Percentiles rank a stretch among this genome's conserved stretches.
These are phyloP conservation scores for Meloidogyne floridensis DNA, from an alignment of 1,140 invertebrate species.

Conservation along the genomic window DNA sequence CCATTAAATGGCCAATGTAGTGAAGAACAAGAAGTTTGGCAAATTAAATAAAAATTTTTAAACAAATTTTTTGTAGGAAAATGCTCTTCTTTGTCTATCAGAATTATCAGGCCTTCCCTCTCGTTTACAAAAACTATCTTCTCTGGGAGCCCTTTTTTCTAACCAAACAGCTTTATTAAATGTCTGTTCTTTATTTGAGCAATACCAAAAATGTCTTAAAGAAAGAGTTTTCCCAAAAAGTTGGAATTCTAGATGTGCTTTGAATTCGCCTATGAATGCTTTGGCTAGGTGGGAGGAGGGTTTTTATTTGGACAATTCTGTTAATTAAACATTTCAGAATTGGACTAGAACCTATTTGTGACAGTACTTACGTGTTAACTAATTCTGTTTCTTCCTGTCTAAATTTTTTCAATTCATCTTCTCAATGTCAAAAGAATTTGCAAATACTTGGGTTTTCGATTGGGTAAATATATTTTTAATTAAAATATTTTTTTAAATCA, in stretches of 20 bases:
- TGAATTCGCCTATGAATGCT: conserved; percentile 63
- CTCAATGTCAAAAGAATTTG: neutral
- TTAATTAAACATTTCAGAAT: neutral
- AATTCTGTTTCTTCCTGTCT: conserved; percentile 61
- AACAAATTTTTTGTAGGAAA: conserved; percentile 44
- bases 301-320: neutral
- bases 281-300: conserved; percentile 42
- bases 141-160: conserved; percentile 17
- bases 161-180: conserved; percentile 21
- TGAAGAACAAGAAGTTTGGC: conserved; percentile 52
- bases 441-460: conserved; percentile 8
- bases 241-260: conserved; percentile 51
- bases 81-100: conserved; percentile 58
- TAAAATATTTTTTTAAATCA: too few species aligned
- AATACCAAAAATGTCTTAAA: conserved; percentile 57
- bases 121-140: conserved; percentile 52
- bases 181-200: conserved; percentile 56
- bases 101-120: conserved; percentile 62
- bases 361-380: conserved; percentile 7
- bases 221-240: conserved; percentile 51
- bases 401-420: conserved; percentile 36
- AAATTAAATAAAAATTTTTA: neutral
- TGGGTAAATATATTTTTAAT: neutral
- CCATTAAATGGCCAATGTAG: conserved; percentile 50
- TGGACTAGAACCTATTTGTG: neutral